Evolutionary conservation across 2,797 vertebrate genomes (phyloP).

Genomic region (Hylomyscus alleni): DNA sequence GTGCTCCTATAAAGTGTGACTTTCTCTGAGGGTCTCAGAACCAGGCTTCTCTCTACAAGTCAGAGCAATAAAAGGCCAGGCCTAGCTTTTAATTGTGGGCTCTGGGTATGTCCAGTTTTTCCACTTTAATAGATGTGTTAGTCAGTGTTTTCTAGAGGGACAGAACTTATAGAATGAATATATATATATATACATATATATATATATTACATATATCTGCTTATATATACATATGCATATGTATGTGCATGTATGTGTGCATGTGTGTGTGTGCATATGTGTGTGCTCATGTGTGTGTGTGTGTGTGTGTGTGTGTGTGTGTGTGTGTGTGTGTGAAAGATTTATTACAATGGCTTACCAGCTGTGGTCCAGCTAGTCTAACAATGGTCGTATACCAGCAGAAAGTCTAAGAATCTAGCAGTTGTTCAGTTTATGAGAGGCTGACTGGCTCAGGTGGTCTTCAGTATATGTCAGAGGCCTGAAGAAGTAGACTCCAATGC

Average conservation of each 20-base stretch:
- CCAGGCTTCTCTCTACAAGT: constrained; percentile 36
- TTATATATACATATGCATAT: too few species aligned
- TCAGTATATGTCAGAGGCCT: background rate
- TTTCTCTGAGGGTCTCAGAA: constrained; percentile 24
- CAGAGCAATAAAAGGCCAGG: background rate
- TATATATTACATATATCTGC: too few species aligned
- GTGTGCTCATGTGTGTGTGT: too few species aligned
- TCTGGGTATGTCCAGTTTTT: constrained; percentile 36
- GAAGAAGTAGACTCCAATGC: background rate
- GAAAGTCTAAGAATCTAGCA: background rate
- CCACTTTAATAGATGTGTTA: background rate
- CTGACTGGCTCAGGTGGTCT: background rate
- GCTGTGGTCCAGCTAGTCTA: background rate
- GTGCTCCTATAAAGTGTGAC: background rate
- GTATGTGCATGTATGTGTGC: too few species aligned
- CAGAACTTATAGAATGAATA: background rate
- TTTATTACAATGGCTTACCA: background rate
- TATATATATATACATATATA: too few species aligned
- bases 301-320: too few species aligned
- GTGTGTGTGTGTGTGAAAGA: background rate
- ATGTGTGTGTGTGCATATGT: too few species aligned
- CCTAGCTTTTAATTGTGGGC: background rate
- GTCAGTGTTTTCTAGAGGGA: background rate
- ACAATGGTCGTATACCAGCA: background rate
- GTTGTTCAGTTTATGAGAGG: background rate